Evolutionary conservation across 2,888 invertebrate genomes (phyloP), one percentile per base, ranked within the genome.

Genomic region (Epicampocera succincta): DNA sequence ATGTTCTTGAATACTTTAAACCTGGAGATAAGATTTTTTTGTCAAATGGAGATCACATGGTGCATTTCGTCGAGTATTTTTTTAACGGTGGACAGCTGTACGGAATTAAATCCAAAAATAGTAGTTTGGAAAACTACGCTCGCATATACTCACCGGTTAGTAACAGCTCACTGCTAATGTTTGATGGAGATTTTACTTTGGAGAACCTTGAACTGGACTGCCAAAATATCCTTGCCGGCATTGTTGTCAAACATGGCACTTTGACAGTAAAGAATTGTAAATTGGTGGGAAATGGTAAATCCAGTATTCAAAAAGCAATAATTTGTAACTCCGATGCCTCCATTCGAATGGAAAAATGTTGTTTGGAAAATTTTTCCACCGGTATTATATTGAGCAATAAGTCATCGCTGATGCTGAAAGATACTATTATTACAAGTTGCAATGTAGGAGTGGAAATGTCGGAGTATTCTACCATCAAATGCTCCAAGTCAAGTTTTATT

Each of bases 121-220:
- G 85, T 79, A 54, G 88, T 88, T 21, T 85, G 84, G 54, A 80
- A 3, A 86, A 87, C 5, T 66, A 87, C 6, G 91, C 91, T 0
- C 84, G 91, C 33, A 86, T 92, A 17, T 87, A 90, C 80, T 91
- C 91, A 0, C 90, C 91, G 19, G 92, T 92, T 48, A 91, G 91
- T 58, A 92, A 93, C 74, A 92, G 92, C 85, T 90, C 93, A 0
- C 88, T 94, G 83, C 87, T 94, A 17, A 92, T 93, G 82, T 92
- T 93, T 40, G 91, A 91, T 80, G 92, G 92, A 0, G 89, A 92
- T 84, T 91, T 92, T 54, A 77, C 90, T 1, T 84, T 94, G n/a
- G 92, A 92, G 83, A 93, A 93, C 86, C 42, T 94, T 42, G 91
- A 92, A 1, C 86, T 94, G 13, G 91, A 93, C 84, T 92, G 93